Percentiles rank a stretch among this genome's conserved stretches.
Conservation (phyloP, 2,888 invertebrate species). For the Eupsilia transversa region DNA sequence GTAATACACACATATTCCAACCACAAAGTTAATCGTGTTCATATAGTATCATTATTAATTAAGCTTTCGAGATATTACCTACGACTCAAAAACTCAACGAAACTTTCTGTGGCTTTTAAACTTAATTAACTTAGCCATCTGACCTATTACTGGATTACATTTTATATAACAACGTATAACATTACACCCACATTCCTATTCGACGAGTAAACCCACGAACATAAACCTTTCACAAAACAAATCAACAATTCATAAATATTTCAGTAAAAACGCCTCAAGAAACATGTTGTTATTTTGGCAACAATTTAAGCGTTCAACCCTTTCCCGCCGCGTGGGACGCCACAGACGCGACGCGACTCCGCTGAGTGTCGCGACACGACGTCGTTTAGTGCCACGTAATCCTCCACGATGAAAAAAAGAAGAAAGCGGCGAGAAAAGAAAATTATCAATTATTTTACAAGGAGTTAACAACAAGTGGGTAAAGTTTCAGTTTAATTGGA, state of each 20-base stretch:
- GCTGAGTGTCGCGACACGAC: neutral
- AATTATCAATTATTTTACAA: slow-evolving; percentile 54
- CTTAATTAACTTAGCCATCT: slow-evolving; percentile 12
- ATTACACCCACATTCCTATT: neutral
- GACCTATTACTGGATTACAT: slow-evolving; percentile 10
- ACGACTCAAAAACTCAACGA: slow-evolving; percentile 10
- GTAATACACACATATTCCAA: neutral
- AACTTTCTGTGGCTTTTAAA: slow-evolving; percentile 9
- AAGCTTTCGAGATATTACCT: slow-evolving; percentile 8
- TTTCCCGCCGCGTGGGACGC: slow-evolving; percentile 22
- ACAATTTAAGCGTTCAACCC: slow-evolving; percentile 20
- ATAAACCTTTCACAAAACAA: slow-evolving; percentile 19
- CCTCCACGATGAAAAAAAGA: neutral
- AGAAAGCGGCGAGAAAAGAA: slow-evolving; percentile 27
- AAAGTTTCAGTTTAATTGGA: slow-evolving; percentile 35
- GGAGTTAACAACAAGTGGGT: slow-evolving; percentile 46
- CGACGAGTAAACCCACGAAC: neutral
- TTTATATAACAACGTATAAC: neutral
- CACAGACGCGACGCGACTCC: slow-evolving; percentile 11
- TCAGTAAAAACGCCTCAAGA: slow-evolving; percentile 9
- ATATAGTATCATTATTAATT: slow-evolving; percentile 10
- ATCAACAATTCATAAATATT: slow-evolving; percentile 41
- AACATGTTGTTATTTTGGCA: slow-evolving; percentile 16
- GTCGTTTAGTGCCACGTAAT: neutral
- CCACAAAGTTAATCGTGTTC: slow-evolving; percentile 7